Evolutionary conservation across 1,140 invertebrate species (phyloP), one percentile per base, ranked within the genome.

Genomic region (Platorchestia sp.): DNA sequence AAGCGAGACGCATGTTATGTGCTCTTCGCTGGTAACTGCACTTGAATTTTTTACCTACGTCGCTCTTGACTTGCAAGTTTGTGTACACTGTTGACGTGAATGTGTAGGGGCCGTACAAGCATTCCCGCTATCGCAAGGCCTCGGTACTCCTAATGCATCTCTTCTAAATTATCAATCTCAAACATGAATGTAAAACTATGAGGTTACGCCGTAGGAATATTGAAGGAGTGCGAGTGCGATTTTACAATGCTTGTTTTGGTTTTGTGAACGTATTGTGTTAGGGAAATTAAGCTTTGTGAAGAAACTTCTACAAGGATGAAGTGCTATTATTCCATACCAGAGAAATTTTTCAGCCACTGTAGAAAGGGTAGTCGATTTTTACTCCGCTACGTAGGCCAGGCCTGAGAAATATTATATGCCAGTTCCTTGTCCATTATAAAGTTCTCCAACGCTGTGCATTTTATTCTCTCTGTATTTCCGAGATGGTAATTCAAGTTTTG

Each of bases 351-450:
- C 43, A 42, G 87, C 5, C 41, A 44, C 7, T 89, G 87, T 89
- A 89, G 87, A 40, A 14, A 89, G 14, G 36, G n/a, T 89, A 7
- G 41, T 89, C 87, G 41, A 89, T 89, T 89, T 42, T 41, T 89
- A 42, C 87, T 89, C 87, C 5, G 87, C 87, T 89, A 42, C 87
- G 41, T 89, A 89, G 5, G 41, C 41, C 87, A 42, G 41, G n/a
- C n/a, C n/a, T 89, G 43, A 89, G 87, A 41, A 44, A 89, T 89
- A 27, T 41, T 44, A 89, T 89, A 42, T 89, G 41, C 87, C 87
- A 42, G 43, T 42, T 89, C 87, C 43, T 89, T 89, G 87, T 89
- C 87, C 87, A 89, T 89, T 89, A 89, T 89, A 89, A 89, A 89
- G 87, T 89, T 89, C 87, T 89, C 87, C 87, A 89, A 89, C 87